Conservation (phyloP, 2,888 invertebrate species). For the Oxyscelio sp. region DNA sequence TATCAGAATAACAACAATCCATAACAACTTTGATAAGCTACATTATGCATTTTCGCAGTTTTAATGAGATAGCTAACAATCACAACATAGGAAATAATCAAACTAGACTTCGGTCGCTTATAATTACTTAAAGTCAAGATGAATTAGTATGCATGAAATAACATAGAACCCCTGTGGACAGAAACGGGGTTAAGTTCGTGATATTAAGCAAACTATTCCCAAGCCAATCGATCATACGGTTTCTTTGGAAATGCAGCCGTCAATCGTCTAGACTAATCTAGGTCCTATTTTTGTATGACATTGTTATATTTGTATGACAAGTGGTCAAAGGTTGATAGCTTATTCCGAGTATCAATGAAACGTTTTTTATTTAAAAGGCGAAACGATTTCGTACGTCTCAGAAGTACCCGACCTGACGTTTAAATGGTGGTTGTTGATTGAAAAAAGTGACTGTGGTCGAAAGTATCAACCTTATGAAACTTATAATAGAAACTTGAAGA, state of each 20-base stretch:
- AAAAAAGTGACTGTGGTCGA: too few relatives aligned
- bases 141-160: constrained; percentile 12
- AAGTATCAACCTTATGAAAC: too few relatives aligned
- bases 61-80: constrained; percentile 65
- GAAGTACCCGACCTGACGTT: too few relatives aligned
- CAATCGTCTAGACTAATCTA: constrained; percentile 67
- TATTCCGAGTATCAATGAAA: constrained; percentile 23
- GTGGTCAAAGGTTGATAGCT: constrained; percentile 56
- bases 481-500: too few relatives aligned
- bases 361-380: constrained; percentile 25
- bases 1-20: constrained; percentile 52
- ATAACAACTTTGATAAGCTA: constrained; percentile 52
- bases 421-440: too few relatives aligned
- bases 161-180: constrained; percentile 60
- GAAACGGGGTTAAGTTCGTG: constrained; percentile 69
- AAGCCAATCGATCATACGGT: constrained; percentile 20
- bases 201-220: constrained; percentile 52
- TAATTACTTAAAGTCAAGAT: constrained; percentile 55
- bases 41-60: constrained; percentile 46
- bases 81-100: constrained; percentile 66
- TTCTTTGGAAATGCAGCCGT: constrained; percentile 48
- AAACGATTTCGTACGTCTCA: constrained; percentile 12
- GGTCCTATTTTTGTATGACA: constrained; percentile 53
- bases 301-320: constrained; percentile 37
- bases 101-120: constrained; percentile 65